phyloP scores from a whole-genome alignment of 2,797 vertebrate species.

The Champsocephalus esox region DNA sequence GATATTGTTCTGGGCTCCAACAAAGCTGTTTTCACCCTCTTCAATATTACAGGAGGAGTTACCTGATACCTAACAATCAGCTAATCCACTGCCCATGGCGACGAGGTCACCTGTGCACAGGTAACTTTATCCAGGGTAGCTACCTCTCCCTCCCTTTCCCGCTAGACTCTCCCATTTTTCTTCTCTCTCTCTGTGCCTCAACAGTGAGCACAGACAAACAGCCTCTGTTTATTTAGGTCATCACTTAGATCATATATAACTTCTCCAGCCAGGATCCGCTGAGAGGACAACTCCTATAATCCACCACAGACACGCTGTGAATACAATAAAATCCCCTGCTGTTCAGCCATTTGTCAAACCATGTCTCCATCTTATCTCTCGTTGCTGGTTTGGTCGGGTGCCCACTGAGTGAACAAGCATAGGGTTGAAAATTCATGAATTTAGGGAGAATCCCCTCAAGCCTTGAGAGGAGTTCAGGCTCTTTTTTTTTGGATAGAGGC shows the following conservation, averaged over 20 bases:
- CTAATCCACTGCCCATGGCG: conserved; percentile 89
- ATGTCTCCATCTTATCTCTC: conserved; percentile 59
- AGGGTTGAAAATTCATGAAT: conserved; percentile 56
- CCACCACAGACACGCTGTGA: conserved; percentile 50
- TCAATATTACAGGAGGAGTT: conserved; percentile 89
- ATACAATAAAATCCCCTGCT: conserved; percentile 62
- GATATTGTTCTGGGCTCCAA: conserved; percentile 85
- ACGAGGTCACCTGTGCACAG: conserved; percentile 89
- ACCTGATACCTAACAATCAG: conserved; percentile 90
- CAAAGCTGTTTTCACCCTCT: conserved; percentile 89
- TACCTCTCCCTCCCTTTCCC: conserved; percentile 74
- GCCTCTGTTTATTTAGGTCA: conserved; percentile 84
- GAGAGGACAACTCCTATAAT: conserved; percentile 58
- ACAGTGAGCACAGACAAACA: conserved; percentile 82
- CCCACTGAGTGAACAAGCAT: conserved; percentile 44
- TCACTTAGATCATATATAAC: conserved; percentile 71
- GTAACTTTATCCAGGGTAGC: conserved; percentile 82
- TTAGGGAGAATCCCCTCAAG: conserved; percentile 63
- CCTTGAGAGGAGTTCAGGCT: conserved; percentile 46
- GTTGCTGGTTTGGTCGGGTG: conserved; percentile 48
- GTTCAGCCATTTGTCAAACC: conserved; percentile 64
- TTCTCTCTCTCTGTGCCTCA: conserved; percentile 64
- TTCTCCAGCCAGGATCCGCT: conserved; percentile 55
- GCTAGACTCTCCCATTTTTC: conserved; percentile 59
- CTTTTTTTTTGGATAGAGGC: conserved; percentile 56